A percentile compares a stretch with the other conserved stretches of the same genome.
These are phyloP conservation scores for Thecocarcelia acutangulata DNA, from an alignment of 2,888 invertebrate species.

Conservation along the genomic window DNA sequence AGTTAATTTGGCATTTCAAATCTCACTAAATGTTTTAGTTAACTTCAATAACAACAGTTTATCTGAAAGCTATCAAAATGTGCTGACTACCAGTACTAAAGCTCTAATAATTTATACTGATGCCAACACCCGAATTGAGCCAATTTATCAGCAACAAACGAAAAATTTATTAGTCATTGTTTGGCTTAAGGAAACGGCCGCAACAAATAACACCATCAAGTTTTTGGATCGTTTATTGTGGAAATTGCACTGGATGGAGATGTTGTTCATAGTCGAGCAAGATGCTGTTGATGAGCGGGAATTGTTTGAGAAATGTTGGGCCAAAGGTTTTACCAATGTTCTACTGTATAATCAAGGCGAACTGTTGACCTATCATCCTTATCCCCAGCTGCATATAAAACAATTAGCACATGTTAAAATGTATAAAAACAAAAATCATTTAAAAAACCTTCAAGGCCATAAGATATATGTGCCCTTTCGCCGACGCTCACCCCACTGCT, in stretches of 20 bases:
- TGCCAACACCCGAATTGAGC: not conserved
- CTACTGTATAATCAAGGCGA: conserved; percentile 52
- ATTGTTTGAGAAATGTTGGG: conserved; percentile 72
- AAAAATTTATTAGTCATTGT: conserved; percentile 36
- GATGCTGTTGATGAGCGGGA: not conserved
- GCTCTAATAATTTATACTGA: conserved; percentile 37
- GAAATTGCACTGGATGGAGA: conserved; percentile 54
- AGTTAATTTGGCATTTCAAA: not conserved
- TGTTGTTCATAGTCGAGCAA: conserved; percentile 25
- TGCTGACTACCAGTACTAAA: conserved; percentile 16
- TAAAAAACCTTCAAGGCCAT: conserved; percentile 71
- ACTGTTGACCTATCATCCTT: conserved; percentile 72
- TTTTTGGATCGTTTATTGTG: conserved; percentile 56
- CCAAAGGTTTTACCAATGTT: conserved; percentile 72
- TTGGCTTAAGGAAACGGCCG: conserved; percentile 8
- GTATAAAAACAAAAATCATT: conserved; percentile 62
- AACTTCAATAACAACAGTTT: conserved; percentile 14
- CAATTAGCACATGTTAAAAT: conserved; percentile 47
- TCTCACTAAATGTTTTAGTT: conserved; percentile 36
- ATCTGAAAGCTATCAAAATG: not conserved
- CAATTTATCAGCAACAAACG: conserved; percentile 23
- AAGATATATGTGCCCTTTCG: conserved; percentile 53
- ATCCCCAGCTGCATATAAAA: conserved; percentile 66
- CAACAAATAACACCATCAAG: not conserved
- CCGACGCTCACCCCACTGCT: conserved; percentile 50